Evolutionary conservation across 2,797 vertebrate species (phyloP).

Genomic region (Characodon lateralis): DNA sequence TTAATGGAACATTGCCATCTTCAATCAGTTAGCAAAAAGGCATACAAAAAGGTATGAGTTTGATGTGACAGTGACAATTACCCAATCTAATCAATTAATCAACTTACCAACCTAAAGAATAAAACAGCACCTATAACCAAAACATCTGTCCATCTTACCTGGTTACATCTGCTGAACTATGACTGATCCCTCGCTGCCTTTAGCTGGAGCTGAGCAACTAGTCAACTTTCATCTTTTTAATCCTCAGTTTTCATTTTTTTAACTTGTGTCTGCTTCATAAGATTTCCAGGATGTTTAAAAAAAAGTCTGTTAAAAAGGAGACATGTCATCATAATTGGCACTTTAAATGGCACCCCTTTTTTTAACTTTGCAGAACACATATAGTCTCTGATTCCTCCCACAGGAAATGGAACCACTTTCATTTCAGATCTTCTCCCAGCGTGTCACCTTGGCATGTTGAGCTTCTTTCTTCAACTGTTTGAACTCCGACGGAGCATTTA

Average conservation of each 20-base stretch:
- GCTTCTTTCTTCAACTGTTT: conserved; percentile 22
- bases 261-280: not conserved
- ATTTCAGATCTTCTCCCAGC: not conserved
- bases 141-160: not conserved
- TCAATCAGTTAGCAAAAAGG: not conserved
- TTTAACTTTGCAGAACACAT: not conserved
- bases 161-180: not conserved
- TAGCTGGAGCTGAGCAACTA: conserved; percentile 19
- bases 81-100: no score
- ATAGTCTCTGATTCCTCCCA: not conserved
- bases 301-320: not conserved
- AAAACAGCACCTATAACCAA: no score
- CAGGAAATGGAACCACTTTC: not conserved
- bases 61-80: no score
- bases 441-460: conserved; percentile 49
- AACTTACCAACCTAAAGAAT: no score
- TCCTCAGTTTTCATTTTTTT: not conserved
- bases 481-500: conserved; percentile 39
- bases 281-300: not conserved
- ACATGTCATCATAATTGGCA: not conserved
- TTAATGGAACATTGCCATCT: not conserved
- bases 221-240: conserved; percentile 8
- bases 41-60: no score
- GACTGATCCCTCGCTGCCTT: not conserved
- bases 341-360: not conserved